Evolutionary conservation across 2,797 vertebrate species (phyloP).

Genomic region (Arnoldichthys spilopterus): DNA sequence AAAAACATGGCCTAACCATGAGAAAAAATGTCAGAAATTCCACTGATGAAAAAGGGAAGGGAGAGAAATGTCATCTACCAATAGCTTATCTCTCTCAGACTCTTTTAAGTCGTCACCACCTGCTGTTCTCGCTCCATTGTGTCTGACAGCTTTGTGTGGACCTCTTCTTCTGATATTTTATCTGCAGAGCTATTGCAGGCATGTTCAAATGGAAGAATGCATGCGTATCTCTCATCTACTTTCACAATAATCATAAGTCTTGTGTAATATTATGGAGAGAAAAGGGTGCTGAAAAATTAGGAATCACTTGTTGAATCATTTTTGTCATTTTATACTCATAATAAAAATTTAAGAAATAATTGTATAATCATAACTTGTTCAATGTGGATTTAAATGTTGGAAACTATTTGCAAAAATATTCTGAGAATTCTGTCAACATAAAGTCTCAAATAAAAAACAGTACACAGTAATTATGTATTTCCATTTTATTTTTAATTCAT

Average conservation of each 20-base stretch:
- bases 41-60: conserved; percentile 25
- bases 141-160: conserved; percentile 31
- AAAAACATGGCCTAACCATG: conserved; percentile 46
- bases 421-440: no score
- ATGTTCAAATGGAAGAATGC: conserved; percentile 16
- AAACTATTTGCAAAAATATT: no score
- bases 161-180: not conserved
- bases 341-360: no score
- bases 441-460: no score
- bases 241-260: not conserved
- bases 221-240: not conserved
- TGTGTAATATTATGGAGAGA: not conserved
- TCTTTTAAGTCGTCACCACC: conserved; percentile 39
- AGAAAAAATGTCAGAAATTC: conserved; percentile 50
- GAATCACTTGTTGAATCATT: not conserved
- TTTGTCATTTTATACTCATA: not conserved
- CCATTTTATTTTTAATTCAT: no score
- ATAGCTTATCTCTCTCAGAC: conserved; percentile 50
- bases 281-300: no score
- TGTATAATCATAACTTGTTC: no score
- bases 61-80: conserved; percentile 17
- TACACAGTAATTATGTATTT: no score
- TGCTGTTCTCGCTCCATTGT: not conserved
- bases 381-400: no score
- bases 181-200: conserved; percentile 21